Evolutionary conservation across 2,888 invertebrate genomes (phyloP).

Genomic region (Drosophila pullipes): DNA sequence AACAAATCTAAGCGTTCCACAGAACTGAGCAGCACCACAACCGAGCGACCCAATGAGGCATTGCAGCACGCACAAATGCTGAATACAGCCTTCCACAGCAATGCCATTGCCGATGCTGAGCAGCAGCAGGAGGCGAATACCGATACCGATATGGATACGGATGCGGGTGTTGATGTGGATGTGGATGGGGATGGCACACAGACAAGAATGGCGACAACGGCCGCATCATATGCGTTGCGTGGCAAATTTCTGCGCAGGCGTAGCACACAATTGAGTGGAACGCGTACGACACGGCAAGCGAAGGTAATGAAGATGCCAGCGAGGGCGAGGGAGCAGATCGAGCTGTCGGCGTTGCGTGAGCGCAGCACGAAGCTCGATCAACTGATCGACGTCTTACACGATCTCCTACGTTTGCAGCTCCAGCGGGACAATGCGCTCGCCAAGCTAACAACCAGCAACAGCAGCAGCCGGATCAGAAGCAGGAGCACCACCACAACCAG

Average conservation of each 20-base stretch:
- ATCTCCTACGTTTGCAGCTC: slow-evolving; percentile 64
- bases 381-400: slow-evolving; percentile 74
- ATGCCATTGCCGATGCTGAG: slow-evolving; percentile 2
- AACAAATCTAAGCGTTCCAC: slow-evolving; percentile 57
- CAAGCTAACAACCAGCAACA: not conserved
- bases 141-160: slow-evolving; percentile 10
- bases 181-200: not conserved
- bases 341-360: slow-evolving; percentile 21
- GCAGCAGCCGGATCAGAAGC: not conserved
- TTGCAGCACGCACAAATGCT: slow-evolving; percentile 27
- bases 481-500: not conserved
- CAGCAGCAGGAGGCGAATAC: not conserved
- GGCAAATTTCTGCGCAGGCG: slow-evolving; percentile 73
- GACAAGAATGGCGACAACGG: not conserved
- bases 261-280: slow-evolving; percentile 39
- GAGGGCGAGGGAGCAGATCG: slow-evolving; percentile 1
- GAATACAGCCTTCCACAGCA: slow-evolving; percentile 31
- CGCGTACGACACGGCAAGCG: slow-evolving; percentile 55
- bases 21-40: not conserved
- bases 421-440: slow-evolving; percentile 42
- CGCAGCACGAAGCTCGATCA: slow-evolving; percentile 73
- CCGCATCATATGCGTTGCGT: slow-evolving; percentile 69
- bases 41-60: slow-evolving; percentile 11
- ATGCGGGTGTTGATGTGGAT: not conserved
- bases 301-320: slow-evolving; percentile 20